Evolutionary conservation across 2,797 vertebrate species (phyloP).

Genomic region (Linurgus olivaceus): DNA sequence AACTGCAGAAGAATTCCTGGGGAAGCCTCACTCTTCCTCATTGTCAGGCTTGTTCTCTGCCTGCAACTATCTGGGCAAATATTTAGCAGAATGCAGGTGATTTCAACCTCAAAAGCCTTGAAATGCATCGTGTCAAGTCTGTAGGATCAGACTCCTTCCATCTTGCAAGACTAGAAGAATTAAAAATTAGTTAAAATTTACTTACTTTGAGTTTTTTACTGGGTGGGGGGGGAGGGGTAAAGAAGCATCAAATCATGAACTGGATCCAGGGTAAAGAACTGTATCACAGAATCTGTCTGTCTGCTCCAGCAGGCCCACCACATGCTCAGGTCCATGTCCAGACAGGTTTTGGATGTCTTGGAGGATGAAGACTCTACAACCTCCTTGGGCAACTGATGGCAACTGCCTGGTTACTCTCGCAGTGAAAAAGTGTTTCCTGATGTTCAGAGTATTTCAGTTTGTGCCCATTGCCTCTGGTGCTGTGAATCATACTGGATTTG

Average conservation of each 20-base stretch:
- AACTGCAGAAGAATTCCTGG: background rate
- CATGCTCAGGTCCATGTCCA: background rate
- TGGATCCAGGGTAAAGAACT: background rate
- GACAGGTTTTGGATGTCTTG: background rate
- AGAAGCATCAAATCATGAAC: background rate
- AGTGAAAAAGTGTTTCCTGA: background rate
- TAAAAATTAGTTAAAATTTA: background rate
- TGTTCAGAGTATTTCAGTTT: background rate
- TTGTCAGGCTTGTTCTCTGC: background rate
- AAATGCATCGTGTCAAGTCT: background rate
- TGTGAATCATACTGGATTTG: background rate
- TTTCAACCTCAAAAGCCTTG: background rate
- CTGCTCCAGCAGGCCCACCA: background rate
- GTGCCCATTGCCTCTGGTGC: background rate
- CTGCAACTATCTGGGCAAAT: background rate
- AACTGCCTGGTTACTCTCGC: background rate
- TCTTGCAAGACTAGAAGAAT: background rate
- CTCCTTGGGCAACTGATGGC: background rate
- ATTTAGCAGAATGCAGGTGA: background rate
- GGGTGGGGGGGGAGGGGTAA: fast-evolving
- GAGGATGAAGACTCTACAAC: background rate
- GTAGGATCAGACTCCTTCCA: background rate
- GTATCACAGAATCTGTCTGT: background rate
- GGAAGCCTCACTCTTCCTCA: background rate
- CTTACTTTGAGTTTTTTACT: background rate